These are phyloP conservation scores for Wiebesia pumilae DNA, from an alignment of 1,140 invertebrate genomes.

Conservation along the genomic window DNA sequence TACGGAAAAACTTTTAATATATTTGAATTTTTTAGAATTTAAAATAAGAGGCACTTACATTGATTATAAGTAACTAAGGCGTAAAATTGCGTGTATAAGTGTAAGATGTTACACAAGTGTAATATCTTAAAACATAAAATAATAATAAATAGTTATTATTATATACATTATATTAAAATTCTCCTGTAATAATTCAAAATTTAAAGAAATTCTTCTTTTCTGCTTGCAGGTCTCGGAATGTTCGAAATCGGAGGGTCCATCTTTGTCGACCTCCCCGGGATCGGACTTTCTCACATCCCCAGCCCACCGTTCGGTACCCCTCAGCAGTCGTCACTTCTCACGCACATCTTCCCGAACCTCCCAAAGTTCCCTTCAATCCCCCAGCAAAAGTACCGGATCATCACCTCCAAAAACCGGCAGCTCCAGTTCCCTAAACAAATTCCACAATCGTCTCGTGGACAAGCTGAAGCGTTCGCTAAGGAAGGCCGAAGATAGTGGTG, in stretches of 20 bases:
- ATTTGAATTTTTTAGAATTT: too few species aligned
- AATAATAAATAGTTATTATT: too few species aligned
- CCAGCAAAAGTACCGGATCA: conserved; percentile 77
- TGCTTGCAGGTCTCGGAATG: conserved; percentile 80
- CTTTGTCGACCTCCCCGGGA: conserved; percentile 83
- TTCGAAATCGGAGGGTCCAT: conserved; percentile 84
- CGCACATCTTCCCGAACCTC: conserved; percentile 78
- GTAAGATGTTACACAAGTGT: too few species aligned
- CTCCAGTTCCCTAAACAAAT: conserved; percentile 85
- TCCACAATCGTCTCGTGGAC: conserved; percentile 88
- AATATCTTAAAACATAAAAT: too few species aligned
- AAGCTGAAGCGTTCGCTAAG: conserved; percentile 86
- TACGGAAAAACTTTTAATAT: too few species aligned
- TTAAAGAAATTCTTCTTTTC: conserved; percentile 46
- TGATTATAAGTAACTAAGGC: too few species aligned
- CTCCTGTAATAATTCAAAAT: too few species aligned
- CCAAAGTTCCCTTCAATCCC: conserved; percentile 79
- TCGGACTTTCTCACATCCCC: conserved; percentile 79
- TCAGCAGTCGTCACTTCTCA: conserved; percentile 78
- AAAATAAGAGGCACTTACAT: too few species aligned
- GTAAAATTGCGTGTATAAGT: too few species aligned
- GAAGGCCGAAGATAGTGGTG: conserved; percentile 78
- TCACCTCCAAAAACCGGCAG: conserved; percentile 78
- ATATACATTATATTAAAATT: too few species aligned
- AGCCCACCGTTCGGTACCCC: conserved; percentile 80